These are phyloP conservation scores for Lampris megalopsis DNA, from an alignment of 2,113 vertebrate genomes.

Conservation along the genomic window DNA sequence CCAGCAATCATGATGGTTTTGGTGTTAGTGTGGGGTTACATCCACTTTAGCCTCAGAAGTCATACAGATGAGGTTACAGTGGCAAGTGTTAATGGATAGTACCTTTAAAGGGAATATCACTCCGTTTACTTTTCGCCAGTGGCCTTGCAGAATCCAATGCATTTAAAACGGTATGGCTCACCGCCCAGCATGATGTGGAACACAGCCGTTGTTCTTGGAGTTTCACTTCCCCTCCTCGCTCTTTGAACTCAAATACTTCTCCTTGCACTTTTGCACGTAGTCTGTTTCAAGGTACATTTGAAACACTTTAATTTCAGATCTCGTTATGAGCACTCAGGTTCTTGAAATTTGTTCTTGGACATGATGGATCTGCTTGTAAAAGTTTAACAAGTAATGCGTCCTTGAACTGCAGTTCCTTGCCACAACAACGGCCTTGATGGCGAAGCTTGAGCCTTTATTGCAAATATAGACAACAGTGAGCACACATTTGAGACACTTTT, in stretches of 20 bases:
- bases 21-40: too few relatives aligned
- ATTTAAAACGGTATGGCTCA: too few relatives aligned
- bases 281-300: too few relatives aligned
- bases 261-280: too few relatives aligned
- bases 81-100: neutral
- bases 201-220: too few relatives aligned
- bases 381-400: neutral
- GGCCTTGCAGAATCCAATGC: too few relatives aligned
- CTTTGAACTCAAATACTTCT: too few relatives aligned
- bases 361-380: slow-evolving; percentile 2
- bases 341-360: neutral
- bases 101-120: too few relatives aligned
- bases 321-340: slow-evolving; percentile 1
- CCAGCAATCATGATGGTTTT: too few relatives aligned
- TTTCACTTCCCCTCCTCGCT: too few relatives aligned
- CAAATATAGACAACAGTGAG: slow-evolving; percentile 18
- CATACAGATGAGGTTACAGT: slow-evolving; percentile 51
- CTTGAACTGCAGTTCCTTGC: neutral
- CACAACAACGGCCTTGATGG: neutral
- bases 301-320: slow-evolving; percentile 1
- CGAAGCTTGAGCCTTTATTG: slow-evolving; percentile 22
- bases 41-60: neutral
- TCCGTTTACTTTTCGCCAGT: too few relatives aligned
- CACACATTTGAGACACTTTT: slow-evolving; percentile 52
- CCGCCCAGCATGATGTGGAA: too few relatives aligned